Evolutionary conservation across 2,888 invertebrate genomes (phyloP), one percentile per base, ranked within the genome.

Genomic region (Quadroppia sp.): DNA sequence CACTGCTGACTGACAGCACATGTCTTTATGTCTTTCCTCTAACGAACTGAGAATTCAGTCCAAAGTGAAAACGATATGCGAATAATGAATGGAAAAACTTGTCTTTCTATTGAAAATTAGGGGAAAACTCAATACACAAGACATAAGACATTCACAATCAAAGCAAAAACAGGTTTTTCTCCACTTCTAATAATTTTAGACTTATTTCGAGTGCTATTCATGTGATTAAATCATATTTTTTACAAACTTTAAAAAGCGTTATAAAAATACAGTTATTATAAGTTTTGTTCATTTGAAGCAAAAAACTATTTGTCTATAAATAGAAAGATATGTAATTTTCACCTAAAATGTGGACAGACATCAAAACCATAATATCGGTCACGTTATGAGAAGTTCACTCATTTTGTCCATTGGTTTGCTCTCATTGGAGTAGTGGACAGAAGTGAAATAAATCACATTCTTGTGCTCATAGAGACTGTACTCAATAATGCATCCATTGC

Each of bases 41-140:
- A 11, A 56, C 3, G 56, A 56, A 56, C n/a, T 56, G 56, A 23
- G 56, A 56, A 56, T 56, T 56, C 23, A 56, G 56, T 23, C 23
- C 56, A 56, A 56, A 56, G 56, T 56, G 56, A 56, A 56, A 56
- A 7, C 45, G 15, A 45, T 11, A 45, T n/a, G 9, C n/a, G 9
- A 7, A 36, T 36, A 36, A 36, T 36, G 36, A 36, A 36, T 36
- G 36, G 9, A 36, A 25, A 56, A 56, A 56, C 56, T 56, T 56
- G 56, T 56, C 56, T 56, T 56, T 56, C 25, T 11, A 23, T 50
- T 45, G n/a, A 28, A 56, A 56, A 56, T 56, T 56, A 23, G 56
- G 56, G 56, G 56, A 23, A 56, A 56, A 56, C n/a, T 36, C 36
- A 9, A 36, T 36, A 36, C 9, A 7, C 36, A 36, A 36, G 36